Conservation (phyloP, 1,140 invertebrate genomes). For the Drosophila sucinea region DNA sequence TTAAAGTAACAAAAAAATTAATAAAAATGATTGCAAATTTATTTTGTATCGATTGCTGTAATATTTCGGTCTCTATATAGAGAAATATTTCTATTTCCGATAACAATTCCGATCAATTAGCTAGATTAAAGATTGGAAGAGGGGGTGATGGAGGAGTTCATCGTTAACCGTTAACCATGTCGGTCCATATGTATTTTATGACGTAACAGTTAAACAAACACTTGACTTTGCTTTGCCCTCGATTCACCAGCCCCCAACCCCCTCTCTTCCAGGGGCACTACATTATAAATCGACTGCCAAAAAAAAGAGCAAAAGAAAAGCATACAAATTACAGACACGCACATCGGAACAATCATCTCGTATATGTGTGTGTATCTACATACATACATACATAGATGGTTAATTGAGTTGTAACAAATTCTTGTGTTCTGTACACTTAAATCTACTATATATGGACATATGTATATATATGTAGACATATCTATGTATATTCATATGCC, state of each 20-base stretch:
- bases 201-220: constrained; percentile 18
- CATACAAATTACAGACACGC: constrained; percentile 16
- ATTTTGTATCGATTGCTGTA: no score
- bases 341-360: constrained; percentile 11
- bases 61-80: no score
- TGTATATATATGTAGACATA: neutral
- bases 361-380: neutral
- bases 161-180: neutral
- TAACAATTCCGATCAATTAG: neutral
- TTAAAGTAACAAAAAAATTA: no score
- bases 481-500: neutral
- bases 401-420: constrained; percentile 21
- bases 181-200: constrained; percentile 2
- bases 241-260: neutral
- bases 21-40: no score
- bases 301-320: neutral
- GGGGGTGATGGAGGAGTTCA: no score
- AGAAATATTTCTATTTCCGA: no score
- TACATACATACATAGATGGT: neutral
- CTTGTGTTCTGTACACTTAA: neutral
- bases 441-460: neutral
- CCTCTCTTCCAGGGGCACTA: neutral
- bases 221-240: constrained; percentile 52
- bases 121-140: neutral
- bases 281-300: constrained; percentile 4